A percentile compares a stretch with the other conserved stretches of the same genome.
phyloP scores from a whole-genome alignment of 2,797 vertebrate genomes.

The Crocodylus rhombifer region DNA sequence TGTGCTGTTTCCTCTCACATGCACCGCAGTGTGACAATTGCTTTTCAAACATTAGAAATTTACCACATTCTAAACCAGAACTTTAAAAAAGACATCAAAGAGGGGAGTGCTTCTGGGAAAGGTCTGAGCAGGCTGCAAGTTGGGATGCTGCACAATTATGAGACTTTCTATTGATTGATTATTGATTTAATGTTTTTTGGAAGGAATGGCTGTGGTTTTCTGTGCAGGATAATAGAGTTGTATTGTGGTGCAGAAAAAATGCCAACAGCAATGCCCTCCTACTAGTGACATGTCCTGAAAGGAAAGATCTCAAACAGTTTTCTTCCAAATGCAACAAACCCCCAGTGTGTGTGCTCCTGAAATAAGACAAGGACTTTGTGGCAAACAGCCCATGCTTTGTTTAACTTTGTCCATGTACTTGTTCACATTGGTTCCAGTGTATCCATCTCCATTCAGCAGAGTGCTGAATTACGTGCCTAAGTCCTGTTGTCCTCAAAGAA shows the following conservation, averaged over 20 bases:
- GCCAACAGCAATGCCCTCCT: neutral
- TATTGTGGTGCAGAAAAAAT: neutral
- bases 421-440: neutral
- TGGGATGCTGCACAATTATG: neutral
- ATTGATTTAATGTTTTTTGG: neutral
- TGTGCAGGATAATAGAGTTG: neutral
- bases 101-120: neutral
- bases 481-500: neutral
- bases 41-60: constrained; percentile 59
- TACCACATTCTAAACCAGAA: constrained; percentile 35
- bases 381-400: neutral
- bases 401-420: accelerated
- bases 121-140: accelerated
- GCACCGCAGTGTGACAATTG: constrained; percentile 11
- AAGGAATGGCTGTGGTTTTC: neutral
- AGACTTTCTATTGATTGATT: neutral
- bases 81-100: constrained; percentile 34
- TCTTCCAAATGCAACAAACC: neutral
- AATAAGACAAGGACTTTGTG: neutral
- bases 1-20: constrained; percentile 42
- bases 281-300: neutral
- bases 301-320: constrained; percentile 25
- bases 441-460: neutral
- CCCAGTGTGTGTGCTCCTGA: neutral
- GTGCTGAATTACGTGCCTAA: neutral